phyloP scores from a whole-genome alignment of 2,113 vertebrate genomes.

The Lagopus muta region DNA sequence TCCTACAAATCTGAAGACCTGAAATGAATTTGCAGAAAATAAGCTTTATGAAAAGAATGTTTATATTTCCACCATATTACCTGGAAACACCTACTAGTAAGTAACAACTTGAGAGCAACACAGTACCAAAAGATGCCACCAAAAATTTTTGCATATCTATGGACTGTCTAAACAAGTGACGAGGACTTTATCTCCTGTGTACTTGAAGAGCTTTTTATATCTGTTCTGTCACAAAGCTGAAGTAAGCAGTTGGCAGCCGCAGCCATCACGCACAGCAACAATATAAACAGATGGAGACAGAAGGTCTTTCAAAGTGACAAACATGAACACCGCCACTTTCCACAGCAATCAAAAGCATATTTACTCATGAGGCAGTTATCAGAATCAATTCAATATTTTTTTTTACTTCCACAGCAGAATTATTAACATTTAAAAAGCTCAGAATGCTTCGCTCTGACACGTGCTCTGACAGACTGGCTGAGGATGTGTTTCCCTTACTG shows the following conservation, averaged over 20 bases:
- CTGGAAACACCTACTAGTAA: not conserved
- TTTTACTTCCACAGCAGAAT: not conserved
- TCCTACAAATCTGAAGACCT: not conserved
- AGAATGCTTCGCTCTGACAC: not conserved
- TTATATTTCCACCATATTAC: not conserved
- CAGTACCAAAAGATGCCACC: not conserved
- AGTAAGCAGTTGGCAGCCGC: conserved; percentile 44
- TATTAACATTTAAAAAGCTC: not conserved
- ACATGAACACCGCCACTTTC: not conserved
- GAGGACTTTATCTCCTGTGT: not conserved
- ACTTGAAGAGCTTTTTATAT: conserved; percentile 51
- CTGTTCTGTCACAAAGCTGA: conserved; percentile 23
- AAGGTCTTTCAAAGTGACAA: conserved; percentile 11
- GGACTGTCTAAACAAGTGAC: conserved; percentile 1
- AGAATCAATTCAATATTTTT: not conserved
- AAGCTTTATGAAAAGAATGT: not conserved
- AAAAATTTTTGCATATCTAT: not conserved
- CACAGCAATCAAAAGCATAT: not conserved
- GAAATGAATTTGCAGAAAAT: not conserved
- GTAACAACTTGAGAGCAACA: not conserved
- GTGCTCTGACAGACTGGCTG: not conserved
- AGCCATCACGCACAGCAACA: conserved; percentile 18
- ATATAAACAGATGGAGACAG: conserved; percentile 41
- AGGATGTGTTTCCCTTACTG: not conserved
- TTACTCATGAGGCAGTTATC: not conserved